These are phyloP conservation scores for Ectemnius lituratus DNA, from an alignment of 2,888 invertebrate genomes.

Conservation along the genomic window DNA sequence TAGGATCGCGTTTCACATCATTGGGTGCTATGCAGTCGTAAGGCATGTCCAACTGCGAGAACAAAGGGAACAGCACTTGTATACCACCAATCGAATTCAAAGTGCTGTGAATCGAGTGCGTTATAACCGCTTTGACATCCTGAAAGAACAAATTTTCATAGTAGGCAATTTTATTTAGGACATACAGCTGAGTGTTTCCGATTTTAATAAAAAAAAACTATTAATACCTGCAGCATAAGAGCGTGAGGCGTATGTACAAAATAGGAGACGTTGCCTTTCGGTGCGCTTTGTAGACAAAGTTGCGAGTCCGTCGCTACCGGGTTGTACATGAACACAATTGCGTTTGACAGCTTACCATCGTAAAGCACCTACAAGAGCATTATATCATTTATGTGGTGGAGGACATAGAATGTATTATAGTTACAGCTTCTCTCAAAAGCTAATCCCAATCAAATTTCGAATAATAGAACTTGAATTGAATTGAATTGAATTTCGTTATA, in stretches of 20 bases:
- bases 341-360: slow-evolving; percentile 97
- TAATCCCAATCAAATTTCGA: no score
- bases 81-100: slow-evolving; percentile 99
- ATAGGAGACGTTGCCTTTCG: slow-evolving; percentile 97
- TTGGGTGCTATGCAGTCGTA: slow-evolving; percentile 88
- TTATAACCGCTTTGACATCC: slow-evolving; percentile 99
- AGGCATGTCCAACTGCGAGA: slow-evolving; percentile 97
- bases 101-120: slow-evolving; percentile 99
- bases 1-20: slow-evolving; percentile 91
- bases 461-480: no score
- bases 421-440: background rate
- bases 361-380: slow-evolving; percentile 90
- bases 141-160: slow-evolving; percentile 77
- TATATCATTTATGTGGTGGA: slow-evolving; percentile 10
- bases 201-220: background rate
- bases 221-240: slow-evolving; percentile 94
- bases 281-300: slow-evolving; percentile 98
- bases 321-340: slow-evolving; percentile 99
- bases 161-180: background rate
- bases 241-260: slow-evolving; percentile 99
- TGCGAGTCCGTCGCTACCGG: slow-evolving; percentile 99
- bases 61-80: slow-evolving; percentile 97
- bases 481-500: no score
- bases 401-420: background rate
- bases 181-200: background rate